Base-by-base conservation (phyloP, 2,797 vertebrate genomes). In the Clarias laeviceps region DNA sequence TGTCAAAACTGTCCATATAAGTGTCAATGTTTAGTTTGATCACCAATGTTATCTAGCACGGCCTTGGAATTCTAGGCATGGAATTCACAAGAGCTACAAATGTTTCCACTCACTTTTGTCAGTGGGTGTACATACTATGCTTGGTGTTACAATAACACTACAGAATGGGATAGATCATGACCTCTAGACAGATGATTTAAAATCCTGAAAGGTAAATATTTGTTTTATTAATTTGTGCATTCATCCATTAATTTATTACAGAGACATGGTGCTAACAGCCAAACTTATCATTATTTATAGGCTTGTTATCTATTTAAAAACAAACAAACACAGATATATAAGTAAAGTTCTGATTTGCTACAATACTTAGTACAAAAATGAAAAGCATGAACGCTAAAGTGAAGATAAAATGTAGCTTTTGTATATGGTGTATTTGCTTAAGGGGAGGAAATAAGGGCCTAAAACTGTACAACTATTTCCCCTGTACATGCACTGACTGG, bases 401-500 rank as follows among this genome's bases (percentile, higher is more conserved):
- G 45, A 66, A 69, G 70, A 82, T 64, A 65, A 74, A 74, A 74
- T 50, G 3, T 20, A 8, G 68, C 24, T 77, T 29, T 32, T 61
- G 8, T n/a, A 0, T 57, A 24, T 6, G 20, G 24, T 57, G 15
- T 64, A n/a, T 74, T 82, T 50, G 8, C 29, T 18, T 84, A 77
- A 61, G 6, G 69, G 17, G 32, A 74, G 76, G 14, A 85, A 80
- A 79, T 61, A 84, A 27, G 8, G 59, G 45, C n/a, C 73, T 12
- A 40, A 69, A 61, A 80, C 54, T 59, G 18, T 17, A 61, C 37
- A 57, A 22, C 32, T 7, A 6, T 69, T 76, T 62, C 66, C 62
- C 18, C 64, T 37, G 80, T 64, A 57, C 82, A 73, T 86, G 65
- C 76, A 80, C 11, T 45, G 64, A 64, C 61, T 65, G 65, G 37